Evolutionary conservation across 2,888 invertebrate genomes (phyloP).

Genomic region (Lissonota sp.): DNA sequence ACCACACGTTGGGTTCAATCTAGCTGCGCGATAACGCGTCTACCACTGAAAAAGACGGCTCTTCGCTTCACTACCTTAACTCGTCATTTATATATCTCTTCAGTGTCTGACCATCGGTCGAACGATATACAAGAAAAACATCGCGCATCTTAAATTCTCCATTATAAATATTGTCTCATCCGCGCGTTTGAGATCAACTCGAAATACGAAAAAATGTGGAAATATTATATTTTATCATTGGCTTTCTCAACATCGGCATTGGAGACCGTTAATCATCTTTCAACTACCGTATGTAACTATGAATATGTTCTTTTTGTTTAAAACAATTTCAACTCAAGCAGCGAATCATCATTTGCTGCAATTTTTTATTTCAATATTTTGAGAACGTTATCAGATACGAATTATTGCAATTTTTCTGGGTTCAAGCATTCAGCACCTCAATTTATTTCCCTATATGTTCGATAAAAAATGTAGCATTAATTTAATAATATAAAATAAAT

Average conservation of each 20-base stretch:
- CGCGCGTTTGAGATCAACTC: background rate
- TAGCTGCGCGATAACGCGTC: slow-evolving; percentile 25
- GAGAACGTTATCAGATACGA: background rate
- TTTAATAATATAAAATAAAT: no score
- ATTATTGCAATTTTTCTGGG: background rate
- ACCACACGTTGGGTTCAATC: slow-evolving; percentile 13
- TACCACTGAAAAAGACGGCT: background rate
- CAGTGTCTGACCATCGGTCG: slow-evolving; percentile 35
- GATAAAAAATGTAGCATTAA: no score
- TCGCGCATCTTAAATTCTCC: background rate
- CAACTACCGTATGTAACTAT: background rate
- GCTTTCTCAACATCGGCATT: slow-evolving; percentile 34
- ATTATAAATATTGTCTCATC: background rate
- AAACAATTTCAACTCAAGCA: background rate
- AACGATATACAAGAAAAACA: slow-evolving; percentile 8
- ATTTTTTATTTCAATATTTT: background rate
- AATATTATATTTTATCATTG: slow-evolving; percentile 35
- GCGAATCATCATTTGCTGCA: background rate
- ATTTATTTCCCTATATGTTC: no score
- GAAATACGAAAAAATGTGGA: slow-evolving; percentile 57
- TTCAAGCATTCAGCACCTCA: background rate
- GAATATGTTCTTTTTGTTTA: slow-evolving; percentile 36
- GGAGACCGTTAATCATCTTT: slow-evolving; percentile 22
- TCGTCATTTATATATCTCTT: slow-evolving; percentile 33
- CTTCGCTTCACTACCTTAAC: slow-evolving; percentile 22